Conservation (phyloP, 2,888 invertebrate species). For the Ormyrus rosae region DNA sequence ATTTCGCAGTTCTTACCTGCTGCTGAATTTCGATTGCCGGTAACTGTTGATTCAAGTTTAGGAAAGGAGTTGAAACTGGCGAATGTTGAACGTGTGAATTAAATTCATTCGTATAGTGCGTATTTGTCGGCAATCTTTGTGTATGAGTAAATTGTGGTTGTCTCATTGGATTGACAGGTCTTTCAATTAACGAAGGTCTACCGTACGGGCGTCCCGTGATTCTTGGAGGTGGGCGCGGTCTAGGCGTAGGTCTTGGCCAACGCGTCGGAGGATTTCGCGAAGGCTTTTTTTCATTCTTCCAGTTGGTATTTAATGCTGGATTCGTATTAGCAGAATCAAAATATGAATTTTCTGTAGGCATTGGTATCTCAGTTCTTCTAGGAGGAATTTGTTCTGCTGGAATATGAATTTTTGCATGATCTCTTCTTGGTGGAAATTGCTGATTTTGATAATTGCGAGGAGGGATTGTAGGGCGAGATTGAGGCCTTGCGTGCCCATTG, state of each 20-base stretch:
- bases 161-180: conserved; percentile 60
- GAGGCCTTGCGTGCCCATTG: conserved; percentile 64
- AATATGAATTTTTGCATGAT: conserved; percentile 64
- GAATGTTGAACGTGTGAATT: conserved; percentile 30
- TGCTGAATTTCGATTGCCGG: background rate
- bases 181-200: conserved; percentile 64
- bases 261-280: conserved; percentile 61
- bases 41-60: conserved; percentile 31
- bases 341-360: conserved; percentile 64
- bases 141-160: conserved; percentile 51
- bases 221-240: conserved; percentile 64
- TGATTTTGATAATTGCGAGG: conserved; percentile 56
- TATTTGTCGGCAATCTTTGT: conserved; percentile 57
- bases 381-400: conserved; percentile 67
- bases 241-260: conserved; percentile 65
- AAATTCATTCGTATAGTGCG: conserved; percentile 60
- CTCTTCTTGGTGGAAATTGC: conserved; percentile 66
- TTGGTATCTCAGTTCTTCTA: conserved; percentile 68
- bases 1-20: conserved; percentile 18
- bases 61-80: conserved; percentile 9
- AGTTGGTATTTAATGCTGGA: conserved; percentile 8
- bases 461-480: conserved; percentile 58
- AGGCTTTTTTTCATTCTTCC: conserved; percentile 69
- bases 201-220: conserved; percentile 61
- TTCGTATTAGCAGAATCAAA: conserved; percentile 57